Base-by-base conservation (phyloP, 2,113 vertebrate species). In the Sapajus apella region DNA sequence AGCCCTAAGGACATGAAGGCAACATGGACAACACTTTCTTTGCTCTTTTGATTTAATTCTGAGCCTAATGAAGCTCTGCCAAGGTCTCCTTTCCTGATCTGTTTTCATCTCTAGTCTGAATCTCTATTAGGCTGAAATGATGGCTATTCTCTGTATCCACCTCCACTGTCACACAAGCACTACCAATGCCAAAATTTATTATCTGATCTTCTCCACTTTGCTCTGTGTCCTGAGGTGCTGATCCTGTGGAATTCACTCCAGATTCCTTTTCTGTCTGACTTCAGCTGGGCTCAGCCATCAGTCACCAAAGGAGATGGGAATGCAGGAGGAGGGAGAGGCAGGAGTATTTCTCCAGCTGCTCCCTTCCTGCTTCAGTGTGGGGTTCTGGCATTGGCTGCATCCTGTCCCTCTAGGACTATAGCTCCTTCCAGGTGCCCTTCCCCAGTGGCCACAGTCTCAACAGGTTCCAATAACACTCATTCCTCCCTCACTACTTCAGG, bases 271-370 rank as follows among this genome's bases (percentile, higher is more conserved):
- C 66, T 21, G 77, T 79, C 55, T 50, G 2, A 8, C 14, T 75
- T 80, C 13, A 35, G 11, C 2, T 66, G 70, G 27, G 25, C 76
- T 90, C 30, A 55, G 13, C 52, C 75, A 79, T 64, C 56, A 96
- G 21, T 56, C 30, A n/a, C 20, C n/a, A 76, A 55, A 30, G 32
- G 18, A 94, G 37, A 47, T 12, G 37, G 13, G 8, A 43, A 18
- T 35, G 3, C 18, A 17, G 17, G 37, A 56, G 13, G 37, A 66
- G 32, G 72, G 25, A 35, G 18, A 18, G 13, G 9, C 5, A 25
- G 9, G 3, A 6, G 17, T 45, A n/a, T 64, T 35, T 82, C 20
- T 30, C 32, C 1, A 11, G 2, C 18, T 2, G 7, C 5, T 13
- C 18, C 47, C 32, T 47, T 25, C 93, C 77, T 81, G 25, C 37